Conservation (phyloP, 2,113 vertebrate species). For the Arvicanthis niloticus region DNA sequence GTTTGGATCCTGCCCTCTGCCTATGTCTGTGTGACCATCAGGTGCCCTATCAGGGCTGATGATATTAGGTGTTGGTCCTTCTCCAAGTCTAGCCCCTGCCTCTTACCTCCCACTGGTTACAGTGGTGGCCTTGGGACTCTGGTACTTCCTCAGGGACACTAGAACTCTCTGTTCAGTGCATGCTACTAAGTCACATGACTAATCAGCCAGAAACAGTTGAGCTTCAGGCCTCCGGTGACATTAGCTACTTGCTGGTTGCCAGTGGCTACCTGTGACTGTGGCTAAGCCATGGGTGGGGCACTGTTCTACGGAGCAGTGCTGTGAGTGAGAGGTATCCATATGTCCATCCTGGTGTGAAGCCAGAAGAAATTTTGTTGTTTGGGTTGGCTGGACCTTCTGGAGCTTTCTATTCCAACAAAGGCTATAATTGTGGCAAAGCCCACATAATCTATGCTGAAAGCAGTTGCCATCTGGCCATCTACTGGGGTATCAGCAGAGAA, state of each 20-base stretch:
- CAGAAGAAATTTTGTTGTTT: background rate
- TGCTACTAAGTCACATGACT: accelerated
- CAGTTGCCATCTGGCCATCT: background rate
- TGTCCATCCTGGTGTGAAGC: too few relatives aligned
- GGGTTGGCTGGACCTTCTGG: background rate
- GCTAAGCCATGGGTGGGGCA: background rate
- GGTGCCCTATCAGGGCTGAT: background rate
- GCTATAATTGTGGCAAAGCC: background rate
- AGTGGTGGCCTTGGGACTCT: background rate
- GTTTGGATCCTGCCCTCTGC: background rate
- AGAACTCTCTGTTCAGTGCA: background rate
- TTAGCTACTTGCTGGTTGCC: background rate
- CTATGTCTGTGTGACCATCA: background rate
- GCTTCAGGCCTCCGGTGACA: background rate
- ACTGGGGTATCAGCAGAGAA: background rate
- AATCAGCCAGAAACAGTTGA: background rate
- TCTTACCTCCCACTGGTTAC: background rate
- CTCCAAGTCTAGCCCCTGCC: background rate
- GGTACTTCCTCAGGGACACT: background rate
- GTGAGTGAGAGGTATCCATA: too few relatives aligned
- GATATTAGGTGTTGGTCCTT: accelerated
- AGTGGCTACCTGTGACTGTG: accelerated
- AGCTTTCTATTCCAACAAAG: background rate
- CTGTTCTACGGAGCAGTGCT: accelerated
- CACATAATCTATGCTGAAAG: background rate